Evolutionary conservation across 2,888 invertebrate genomes (phyloP), one percentile per base, ranked within the genome.

Genomic region (Caenorhabditis macrosperma): DNA sequence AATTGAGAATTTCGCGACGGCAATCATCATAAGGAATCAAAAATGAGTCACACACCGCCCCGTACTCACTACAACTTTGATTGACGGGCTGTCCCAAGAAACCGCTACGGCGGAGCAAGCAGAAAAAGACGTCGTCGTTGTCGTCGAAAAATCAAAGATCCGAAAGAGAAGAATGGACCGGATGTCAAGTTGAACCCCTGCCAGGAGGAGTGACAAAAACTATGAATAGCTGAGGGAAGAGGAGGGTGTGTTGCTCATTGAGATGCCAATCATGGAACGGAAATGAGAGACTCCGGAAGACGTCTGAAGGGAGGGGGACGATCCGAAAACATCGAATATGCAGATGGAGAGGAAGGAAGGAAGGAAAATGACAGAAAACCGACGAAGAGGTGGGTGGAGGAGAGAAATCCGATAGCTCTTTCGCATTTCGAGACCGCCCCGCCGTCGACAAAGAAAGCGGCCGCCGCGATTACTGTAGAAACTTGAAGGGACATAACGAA

Each of bases 201-300:
- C 20, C 38, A 41, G 35, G 28, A 41, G 30, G 35, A 28, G 41
- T 50, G 60, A 41, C 50, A 69, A 69, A 64, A 69, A 28, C 50
- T 20, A 69, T 60, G 69, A 69, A 60, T 69, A 60, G 60, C 41
- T 41, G 52, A 69, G 38, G 28, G 22, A 69, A 59, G 28, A 20
- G 41, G 55, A 7, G 17, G 6, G 26, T 20, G 46, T 55, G 22
- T 57, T 67, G 30, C 68, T 50, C 48, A 68, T 59, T 59, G 59
- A 50, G 69, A 69, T 68, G 57, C 59, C 68, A 48, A 50, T 68
- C 68, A 68, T 60, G 30, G 66, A 68, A 57, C 68, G 68, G 68
- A 68, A 68, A 59, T 68, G 68, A 68, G 68, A 46, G 46, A 17
- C 17, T 44, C 44, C 44, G 20, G 46, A 46, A 46, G 22, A 2